Conservation (phyloP, 2,888 invertebrate species). For the Rhodophaea formosa region DNA sequence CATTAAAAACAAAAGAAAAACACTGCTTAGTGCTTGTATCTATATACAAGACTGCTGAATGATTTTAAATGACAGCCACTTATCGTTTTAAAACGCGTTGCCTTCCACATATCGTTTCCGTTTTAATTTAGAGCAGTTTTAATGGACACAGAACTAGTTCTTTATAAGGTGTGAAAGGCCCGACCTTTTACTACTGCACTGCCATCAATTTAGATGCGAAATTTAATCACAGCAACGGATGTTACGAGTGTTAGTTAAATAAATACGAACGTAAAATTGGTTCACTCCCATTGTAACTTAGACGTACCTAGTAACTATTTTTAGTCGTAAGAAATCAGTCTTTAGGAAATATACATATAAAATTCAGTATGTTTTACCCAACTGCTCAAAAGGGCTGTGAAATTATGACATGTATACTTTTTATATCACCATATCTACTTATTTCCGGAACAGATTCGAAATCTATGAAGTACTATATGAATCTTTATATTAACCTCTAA, state of each 20-base stretch:
- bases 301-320: background rate
- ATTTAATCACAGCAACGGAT: conserved; percentile 45
- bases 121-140: conserved; percentile 30
- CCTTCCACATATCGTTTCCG: conserved; percentile 26
- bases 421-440: too few species aligned
- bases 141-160: conserved; percentile 37
- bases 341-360: background rate
- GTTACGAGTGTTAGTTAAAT: conserved; percentile 32
- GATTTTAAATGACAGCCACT: background rate
- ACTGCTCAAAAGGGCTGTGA: too few species aligned
- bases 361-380: too few species aligned
- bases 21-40: too few species aligned
- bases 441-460: too few species aligned
- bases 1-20: too few species aligned
- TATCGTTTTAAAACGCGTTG: conserved; percentile 31
- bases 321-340: background rate
- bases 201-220: conserved; percentile 44
- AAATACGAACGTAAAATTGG: conserved; percentile 12
- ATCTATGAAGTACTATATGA: too few species aligned
- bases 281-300: background rate
- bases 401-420: too few species aligned
- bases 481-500: too few species aligned
- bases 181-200: conserved; percentile 44
- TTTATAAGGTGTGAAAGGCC: conserved; percentile 51
- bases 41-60: too few species aligned